Conservation (phyloP, 2,888 invertebrate genomes). For the Leptinotarsa haldemani region DNA sequence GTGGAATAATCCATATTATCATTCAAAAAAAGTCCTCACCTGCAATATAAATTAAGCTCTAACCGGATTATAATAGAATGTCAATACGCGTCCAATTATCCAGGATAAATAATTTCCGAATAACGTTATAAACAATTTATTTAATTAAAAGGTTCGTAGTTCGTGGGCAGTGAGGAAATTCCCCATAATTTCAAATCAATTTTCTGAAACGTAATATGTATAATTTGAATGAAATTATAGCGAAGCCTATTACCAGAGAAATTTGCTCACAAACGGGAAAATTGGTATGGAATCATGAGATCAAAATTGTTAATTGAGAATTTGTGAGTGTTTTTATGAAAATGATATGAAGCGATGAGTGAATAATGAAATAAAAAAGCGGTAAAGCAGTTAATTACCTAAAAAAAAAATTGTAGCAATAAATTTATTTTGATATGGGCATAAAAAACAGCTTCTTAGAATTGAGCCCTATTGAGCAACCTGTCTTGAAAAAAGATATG, state of each 20-base stretch:
- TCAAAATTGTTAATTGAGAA: not conserved
- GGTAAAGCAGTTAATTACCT: too few relatives aligned
- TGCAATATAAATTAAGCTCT: not conserved
- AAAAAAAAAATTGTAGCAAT: too few relatives aligned
- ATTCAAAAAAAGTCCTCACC: too few relatives aligned
- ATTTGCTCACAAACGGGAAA: conserved; percentile 14
- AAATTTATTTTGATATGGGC: too few relatives aligned
- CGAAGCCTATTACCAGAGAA: conserved; percentile 26
- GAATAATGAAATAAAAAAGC: too few relatives aligned
- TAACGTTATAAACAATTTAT: conserved; percentile 22
- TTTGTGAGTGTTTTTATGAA: not conserved
- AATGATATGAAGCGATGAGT: too few relatives aligned
- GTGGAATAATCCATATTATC: too few relatives aligned
- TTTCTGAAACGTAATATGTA: conserved; percentile 33
- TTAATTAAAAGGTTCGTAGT: conserved; percentile 25
- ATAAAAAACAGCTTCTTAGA: too few relatives aligned
- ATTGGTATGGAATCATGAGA: conserved; percentile 8
- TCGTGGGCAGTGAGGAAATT: not conserved
- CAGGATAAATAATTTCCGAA: conserved; percentile 22
- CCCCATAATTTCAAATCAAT: conserved; percentile 38
- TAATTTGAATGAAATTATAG: conserved; percentile 34
- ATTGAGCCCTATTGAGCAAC: too few relatives aligned
- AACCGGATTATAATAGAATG: conserved; percentile 28
- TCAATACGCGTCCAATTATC: conserved; percentile 26
- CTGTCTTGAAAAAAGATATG: too few relatives aligned